A percentile compares a stretch with the other conserved stretches of the same genome.
phyloP scores from a whole-genome alignment of 2,113 vertebrate species.

The Guaruba guarouba region DNA sequence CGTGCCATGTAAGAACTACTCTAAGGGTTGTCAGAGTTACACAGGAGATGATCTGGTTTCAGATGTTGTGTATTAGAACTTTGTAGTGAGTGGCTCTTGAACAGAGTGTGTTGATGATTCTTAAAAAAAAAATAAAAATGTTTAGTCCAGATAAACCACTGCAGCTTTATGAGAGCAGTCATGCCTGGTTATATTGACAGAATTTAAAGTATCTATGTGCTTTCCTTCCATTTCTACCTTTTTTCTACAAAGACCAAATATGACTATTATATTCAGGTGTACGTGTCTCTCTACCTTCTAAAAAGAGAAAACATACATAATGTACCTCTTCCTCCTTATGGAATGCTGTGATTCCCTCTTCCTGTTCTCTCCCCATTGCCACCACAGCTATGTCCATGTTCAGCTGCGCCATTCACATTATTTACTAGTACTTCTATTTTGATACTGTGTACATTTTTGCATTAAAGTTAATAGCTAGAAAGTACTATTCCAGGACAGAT shows the following conservation, averaged over 20 bases:
- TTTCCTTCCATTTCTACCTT: neutral
- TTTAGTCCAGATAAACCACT: neutral
- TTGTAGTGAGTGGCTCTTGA: neutral
- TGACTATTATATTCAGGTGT: neutral
- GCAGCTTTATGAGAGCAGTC: neutral
- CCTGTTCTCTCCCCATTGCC: neutral
- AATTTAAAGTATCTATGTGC: neutral
- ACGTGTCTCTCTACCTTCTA: neutral
- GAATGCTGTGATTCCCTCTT: neutral
- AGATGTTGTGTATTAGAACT: neutral
- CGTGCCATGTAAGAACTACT: neutral
- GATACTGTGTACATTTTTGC: neutral
- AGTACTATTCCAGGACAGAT: neutral
- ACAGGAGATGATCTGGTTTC: neutral
- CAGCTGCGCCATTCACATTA: neutral
- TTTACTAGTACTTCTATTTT: neutral
- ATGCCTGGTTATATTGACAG: neutral
- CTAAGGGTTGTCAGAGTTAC: neutral
- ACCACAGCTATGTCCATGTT: neutral
- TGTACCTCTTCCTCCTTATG: neutral
- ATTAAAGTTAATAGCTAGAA: neutral
- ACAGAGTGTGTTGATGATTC: neutral
- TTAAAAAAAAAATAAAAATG: neutral
- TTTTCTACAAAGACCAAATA: neutral
- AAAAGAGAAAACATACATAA: neutral